Evolutionary conservation across 2,888 invertebrate genomes (phyloP).

Genomic region (Scaeva pyrastri): DNA sequence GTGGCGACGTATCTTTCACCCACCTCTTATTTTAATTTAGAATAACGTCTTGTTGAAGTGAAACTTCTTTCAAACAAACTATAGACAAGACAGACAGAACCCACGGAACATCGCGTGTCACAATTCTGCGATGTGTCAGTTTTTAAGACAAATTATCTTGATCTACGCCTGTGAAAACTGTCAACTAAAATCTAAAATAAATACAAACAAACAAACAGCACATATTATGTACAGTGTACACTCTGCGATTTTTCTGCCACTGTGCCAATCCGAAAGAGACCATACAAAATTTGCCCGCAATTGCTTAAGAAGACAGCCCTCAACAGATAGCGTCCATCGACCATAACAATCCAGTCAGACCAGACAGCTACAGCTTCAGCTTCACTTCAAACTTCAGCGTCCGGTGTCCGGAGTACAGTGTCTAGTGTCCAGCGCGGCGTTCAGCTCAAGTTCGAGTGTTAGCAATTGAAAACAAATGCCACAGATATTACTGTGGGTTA

Average conservation of each 20-base stretch:
- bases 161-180: constrained; percentile 55
- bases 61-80: too few relatives aligned
- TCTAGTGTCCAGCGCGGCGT: too few relatives aligned
- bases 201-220: constrained; percentile 4
- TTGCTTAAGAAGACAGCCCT: constrained; percentile 53
- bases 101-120: constrained; percentile 1
- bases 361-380: constrained; percentile 25
- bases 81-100: neutral
- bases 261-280: constrained; percentile 14
- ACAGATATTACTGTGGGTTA: constrained; percentile 67
- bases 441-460: constrained; percentile 22
- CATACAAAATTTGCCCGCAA: constrained; percentile 40
- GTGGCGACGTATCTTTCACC: too few relatives aligned
- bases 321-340: constrained; percentile 57
- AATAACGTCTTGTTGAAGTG: too few relatives aligned
- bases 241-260: constrained; percentile 15
- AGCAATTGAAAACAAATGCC: constrained; percentile 69
- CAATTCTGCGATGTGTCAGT: constrained; percentile 17
- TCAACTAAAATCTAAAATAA: constrained; percentile 21
- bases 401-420: too few relatives aligned
- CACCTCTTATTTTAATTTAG: too few relatives aligned
- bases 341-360: constrained; percentile 28
- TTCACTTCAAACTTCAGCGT: neutral
- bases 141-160: constrained; percentile 42
- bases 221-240: neutral